Conservation (phyloP, 2,888 invertebrate species). For the Nomada flava region DNA sequence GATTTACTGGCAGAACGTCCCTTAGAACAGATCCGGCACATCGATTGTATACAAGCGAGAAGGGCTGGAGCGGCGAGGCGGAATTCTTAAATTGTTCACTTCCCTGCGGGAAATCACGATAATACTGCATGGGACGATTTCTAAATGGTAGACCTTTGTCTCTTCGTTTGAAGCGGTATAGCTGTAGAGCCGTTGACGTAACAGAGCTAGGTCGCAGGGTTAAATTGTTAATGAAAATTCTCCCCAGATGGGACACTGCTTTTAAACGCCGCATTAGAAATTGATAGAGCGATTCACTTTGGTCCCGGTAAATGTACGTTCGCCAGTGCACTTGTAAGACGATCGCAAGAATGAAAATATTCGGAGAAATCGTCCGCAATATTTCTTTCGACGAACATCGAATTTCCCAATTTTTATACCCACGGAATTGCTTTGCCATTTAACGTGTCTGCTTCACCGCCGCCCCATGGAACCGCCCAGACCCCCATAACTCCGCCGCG, state of each 20-base stretch:
- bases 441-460: background rate
- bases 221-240: too few species aligned
- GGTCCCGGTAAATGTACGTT: too few species aligned
- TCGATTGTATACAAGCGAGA: background rate
- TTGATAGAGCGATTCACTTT: too few species aligned
- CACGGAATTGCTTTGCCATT: background rate
- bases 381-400: background rate
- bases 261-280: too few species aligned
- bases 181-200: too few species aligned
- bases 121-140: too few species aligned
- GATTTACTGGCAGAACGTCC: slow-evolving; percentile 23
- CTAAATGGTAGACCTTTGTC: too few species aligned
- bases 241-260: too few species aligned
- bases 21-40: background rate
- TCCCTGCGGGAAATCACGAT: background rate
- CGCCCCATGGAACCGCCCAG: background rate
- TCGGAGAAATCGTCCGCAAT: background rate
- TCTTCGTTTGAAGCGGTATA: too few species aligned
- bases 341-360: background rate
- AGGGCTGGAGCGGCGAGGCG: background rate
- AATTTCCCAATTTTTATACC: background rate
- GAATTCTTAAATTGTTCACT: background rate
- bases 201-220: too few species aligned
- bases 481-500: too few species aligned
- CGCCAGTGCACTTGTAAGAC: background rate